Base-by-base conservation (phyloP, 2,888 invertebrate species). In the Julus scanicus region DNA sequence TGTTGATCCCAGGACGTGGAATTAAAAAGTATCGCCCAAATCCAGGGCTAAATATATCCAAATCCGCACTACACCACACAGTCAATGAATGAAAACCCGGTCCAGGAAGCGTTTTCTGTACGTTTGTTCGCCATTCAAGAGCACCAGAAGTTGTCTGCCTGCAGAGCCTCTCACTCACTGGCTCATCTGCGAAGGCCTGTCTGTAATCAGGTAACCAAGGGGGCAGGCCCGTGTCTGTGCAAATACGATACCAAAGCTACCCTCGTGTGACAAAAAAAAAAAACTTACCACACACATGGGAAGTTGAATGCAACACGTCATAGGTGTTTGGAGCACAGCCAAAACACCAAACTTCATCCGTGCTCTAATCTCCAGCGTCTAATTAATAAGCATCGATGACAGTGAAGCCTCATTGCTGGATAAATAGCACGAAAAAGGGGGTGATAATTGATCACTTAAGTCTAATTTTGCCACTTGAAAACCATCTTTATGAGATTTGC, bases 171-270 rank as follows among this genome's bases (percentile, higher is more conserved):
- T 48, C 48, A 48, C 48, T 48, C 48, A 48, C 48, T 48, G 48
- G 48, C 48, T 48, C 48, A 48, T 48, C 48, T 9, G 6, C 48
- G 57, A 17, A 15, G 57, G 17, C 57, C 15, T 17, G 57, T 57
- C 57, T 57, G 15, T 57, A 57, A 57, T 57, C 57, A 57, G 57
- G 57, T 57, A 57, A 57, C 57, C 57, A 57, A 57, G 57, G 57
- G 57, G 57, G 57, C 57, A 15, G 57, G 57, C 57, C 57, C 57
- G 57, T 17, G 48, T 48, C 57, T 15, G 11, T 11, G 57, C 57
- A 57, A 57, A 57, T 8, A 57, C 57, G 17, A 57, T 57, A 57
- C 15, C 57, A 4, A 4, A 15, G 11, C 15, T 13, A 48, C 57
- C 57, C 57, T 57, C 15, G 11, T 57, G 57, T 17, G 13, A 48